phyloP scores from a whole-genome alignment of 2,888 invertebrate species.

The Conchocele bisecta region DNA sequence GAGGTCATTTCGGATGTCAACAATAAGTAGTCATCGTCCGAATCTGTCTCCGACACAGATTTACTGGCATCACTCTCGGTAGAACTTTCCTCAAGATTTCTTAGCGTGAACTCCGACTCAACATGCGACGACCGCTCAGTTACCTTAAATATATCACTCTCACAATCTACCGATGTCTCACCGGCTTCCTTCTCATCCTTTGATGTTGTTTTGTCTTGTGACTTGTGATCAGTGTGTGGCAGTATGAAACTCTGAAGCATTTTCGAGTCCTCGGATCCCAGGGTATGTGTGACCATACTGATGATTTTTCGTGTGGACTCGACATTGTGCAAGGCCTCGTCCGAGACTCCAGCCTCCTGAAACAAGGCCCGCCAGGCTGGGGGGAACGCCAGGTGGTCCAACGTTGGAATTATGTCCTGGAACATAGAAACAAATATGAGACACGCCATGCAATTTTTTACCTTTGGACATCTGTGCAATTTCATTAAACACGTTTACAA shows the following conservation, averaged over 20 bases:
- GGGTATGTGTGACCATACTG: slow-evolving; percentile 68
- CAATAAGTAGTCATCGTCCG: slow-evolving; percentile 18
- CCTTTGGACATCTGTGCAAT: no score
- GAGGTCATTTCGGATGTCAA: no score
- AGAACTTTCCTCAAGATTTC: slow-evolving; percentile 26
- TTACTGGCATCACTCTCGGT: slow-evolving; percentile 20
- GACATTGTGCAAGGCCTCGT: slow-evolving; percentile 71
- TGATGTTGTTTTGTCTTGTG: slow-evolving; percentile 1
- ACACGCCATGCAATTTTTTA: no score
- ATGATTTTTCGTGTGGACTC: slow-evolving; percentile 75
- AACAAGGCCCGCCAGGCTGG: slow-evolving; percentile 75
- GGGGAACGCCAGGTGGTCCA: slow-evolving; percentile 74
- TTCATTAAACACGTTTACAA: no score
- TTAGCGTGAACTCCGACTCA: slow-evolving; percentile 44
- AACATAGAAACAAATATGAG: slow-evolving; percentile 18
- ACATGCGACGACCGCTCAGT: slow-evolving; percentile 9
- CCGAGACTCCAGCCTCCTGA: slow-evolving; percentile 70
- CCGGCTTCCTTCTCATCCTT: slow-evolving; percentile 27
- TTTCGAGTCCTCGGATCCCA: slow-evolving; percentile 40
- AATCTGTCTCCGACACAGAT: slow-evolving; percentile 5
- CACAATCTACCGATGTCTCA: slow-evolving; percentile 34
- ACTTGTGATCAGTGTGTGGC: neutral
- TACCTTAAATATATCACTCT: slow-evolving; percentile 34
- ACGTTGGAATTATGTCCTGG: slow-evolving; percentile 71
- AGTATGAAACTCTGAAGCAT: neutral